phyloP scores from a whole-genome alignment of 2,113 vertebrate genomes.

The Thalassarche chlororhynchos region DNA sequence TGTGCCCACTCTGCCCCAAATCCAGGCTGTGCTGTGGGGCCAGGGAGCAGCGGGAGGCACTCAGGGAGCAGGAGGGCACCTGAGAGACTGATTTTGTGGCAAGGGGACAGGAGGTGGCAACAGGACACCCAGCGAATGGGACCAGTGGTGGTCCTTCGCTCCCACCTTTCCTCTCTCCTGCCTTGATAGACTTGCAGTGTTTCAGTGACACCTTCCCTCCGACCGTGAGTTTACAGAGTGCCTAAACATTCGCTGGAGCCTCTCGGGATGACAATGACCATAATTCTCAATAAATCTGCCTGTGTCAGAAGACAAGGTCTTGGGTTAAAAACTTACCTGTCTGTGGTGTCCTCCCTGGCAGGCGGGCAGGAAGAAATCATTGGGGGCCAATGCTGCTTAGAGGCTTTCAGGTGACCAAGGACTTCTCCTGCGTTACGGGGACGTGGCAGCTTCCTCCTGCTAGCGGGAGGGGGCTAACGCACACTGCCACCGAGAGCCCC shows the following conservation, averaged over 20 bases:
- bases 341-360: background rate
- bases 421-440: background rate
- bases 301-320: background rate
- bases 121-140: background rate
- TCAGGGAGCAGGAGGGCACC: background rate
- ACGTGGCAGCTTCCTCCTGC: background rate
- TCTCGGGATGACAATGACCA: background rate
- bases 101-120: background rate
- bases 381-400: background rate
- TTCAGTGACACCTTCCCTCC: background rate
- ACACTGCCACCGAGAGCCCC: background rate
- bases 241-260: background rate
- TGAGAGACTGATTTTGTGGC: background rate
- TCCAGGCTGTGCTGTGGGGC: rapidly evolving
- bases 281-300: background rate
- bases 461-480: rapidly evolving
- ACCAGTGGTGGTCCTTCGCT: background rate
- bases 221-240: background rate
- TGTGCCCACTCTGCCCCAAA: background rate
- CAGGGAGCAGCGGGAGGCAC: background rate
- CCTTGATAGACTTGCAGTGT: background rate
- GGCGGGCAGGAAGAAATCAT: background rate
- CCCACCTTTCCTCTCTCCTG: background rate
- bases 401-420: background rate
- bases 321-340: background rate